phyloP scores from a whole-genome alignment of 2,113 vertebrate genomes.

The Orycteropus afer region DNA sequence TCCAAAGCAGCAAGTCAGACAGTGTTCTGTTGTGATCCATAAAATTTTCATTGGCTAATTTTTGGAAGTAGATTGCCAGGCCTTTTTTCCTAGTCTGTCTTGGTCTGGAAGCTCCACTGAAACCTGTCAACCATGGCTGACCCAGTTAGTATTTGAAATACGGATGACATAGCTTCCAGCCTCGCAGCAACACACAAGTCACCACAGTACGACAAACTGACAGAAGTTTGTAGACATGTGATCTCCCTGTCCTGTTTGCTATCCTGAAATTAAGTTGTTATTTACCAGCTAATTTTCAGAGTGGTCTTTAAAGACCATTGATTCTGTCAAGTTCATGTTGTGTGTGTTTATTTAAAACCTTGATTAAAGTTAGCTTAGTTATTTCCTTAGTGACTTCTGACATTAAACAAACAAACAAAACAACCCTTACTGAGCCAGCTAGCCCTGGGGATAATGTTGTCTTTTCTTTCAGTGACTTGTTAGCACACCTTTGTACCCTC shows the following conservation, averaged over 20 bases:
- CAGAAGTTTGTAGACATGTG: neutral
- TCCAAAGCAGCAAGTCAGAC: neutral
- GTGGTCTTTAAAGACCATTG: neutral
- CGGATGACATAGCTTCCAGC: neutral
- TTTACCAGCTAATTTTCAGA: neutral
- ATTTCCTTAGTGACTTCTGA: slow-evolving; percentile 1
- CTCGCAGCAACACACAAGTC: neutral
- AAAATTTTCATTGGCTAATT: neutral
- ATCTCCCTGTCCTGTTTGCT: neutral
- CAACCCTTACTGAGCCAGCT: neutral
- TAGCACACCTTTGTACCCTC: neutral
- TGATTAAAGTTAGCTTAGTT: neutral
- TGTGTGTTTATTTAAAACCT: neutral
- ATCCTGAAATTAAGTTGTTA: neutral
- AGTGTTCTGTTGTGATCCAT: neutral
- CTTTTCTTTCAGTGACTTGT: neutral
- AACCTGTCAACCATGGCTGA: no score
- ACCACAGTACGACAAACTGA: neutral
- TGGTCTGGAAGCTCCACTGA: no score
- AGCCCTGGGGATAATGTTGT: neutral
- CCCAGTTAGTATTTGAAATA: neutral
- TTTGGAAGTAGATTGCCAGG: neutral
- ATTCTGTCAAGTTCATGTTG: neutral
- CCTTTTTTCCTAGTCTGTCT: neutral
- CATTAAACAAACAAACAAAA: neutral